These are phyloP conservation scores for Callipepla squamata DNA, from an alignment of 2,113 vertebrate species.

Conservation along the genomic window DNA sequence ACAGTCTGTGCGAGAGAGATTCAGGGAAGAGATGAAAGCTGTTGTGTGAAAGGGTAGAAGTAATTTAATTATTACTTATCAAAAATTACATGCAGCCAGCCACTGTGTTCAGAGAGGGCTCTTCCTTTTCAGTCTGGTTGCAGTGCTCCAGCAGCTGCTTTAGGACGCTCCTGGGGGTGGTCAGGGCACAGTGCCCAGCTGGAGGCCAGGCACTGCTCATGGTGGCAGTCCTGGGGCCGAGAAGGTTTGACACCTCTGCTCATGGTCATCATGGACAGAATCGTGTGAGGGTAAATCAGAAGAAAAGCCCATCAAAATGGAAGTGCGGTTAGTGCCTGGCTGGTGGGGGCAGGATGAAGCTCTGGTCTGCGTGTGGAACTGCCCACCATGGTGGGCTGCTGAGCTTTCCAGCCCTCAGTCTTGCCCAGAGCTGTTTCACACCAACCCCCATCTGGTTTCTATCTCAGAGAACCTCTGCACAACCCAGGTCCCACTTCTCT, in stretches of 20 bases:
- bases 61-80: neutral
- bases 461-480: neutral
- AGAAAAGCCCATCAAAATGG: neutral
- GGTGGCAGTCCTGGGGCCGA: neutral
- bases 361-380: neutral
- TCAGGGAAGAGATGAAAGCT: neutral
- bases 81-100: neutral
- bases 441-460: rapidly evolving
- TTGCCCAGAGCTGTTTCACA: neutral
- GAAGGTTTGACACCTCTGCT: neutral
- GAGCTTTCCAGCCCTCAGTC: neutral
- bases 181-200: neutral
- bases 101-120: neutral
- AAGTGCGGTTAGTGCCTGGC: neutral
- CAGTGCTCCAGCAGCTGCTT: neutral
- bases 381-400: neutral
- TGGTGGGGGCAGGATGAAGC: neutral
- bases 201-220: neutral
- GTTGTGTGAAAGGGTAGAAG: neutral
- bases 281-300: neutral
- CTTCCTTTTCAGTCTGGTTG: neutral
- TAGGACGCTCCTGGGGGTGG: neutral
- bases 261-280: neutral
- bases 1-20: conserved; percentile 1
- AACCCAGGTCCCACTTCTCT: neutral